Percentiles rank a stretch among this genome's conserved stretches.
Conservation (phyloP, 1,140 invertebrate genomes). For the Ostrea edulis region DNA sequence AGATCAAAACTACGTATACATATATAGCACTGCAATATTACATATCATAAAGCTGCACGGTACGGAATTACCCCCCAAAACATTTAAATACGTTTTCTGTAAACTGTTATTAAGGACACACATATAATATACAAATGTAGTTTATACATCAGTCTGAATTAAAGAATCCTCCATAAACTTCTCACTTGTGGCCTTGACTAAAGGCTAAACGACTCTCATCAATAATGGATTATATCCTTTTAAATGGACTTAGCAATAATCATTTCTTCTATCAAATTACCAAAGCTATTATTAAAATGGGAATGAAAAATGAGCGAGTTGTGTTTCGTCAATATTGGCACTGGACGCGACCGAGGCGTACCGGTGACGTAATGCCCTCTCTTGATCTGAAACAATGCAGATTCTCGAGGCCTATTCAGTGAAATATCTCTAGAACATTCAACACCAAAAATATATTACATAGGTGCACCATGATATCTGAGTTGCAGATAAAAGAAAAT, state of each 20-base stretch:
- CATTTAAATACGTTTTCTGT: not conserved
- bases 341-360: not conserved
- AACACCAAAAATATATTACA: no score
- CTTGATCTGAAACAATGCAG: not conserved
- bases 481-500: no score
- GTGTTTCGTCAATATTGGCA: constrained; percentile 3
- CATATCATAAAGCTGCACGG: no score
- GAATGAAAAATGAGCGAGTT: constrained; percentile 38
- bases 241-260: constrained; percentile 45
- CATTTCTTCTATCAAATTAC: constrained; percentile 48
- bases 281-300: constrained; percentile 49
- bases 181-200: constrained; percentile 11
- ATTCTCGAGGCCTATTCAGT: not conserved
- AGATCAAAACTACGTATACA: no score
- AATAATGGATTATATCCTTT: constrained; percentile 47
- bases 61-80: not conserved
- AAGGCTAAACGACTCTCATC: constrained; percentile 36
- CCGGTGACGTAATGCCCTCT: not conserved
- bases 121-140: constrained; percentile 4
- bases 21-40: no score
- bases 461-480: no score
- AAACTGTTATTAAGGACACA: not conserved
- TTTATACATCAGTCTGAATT: not conserved
- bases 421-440: no score
- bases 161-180: not conserved